Percentiles rank a stretch among this genome's conserved stretches.
phyloP scores from a whole-genome alignment of 2,888 invertebrate species.

The Nomada ruficornis region DNA sequence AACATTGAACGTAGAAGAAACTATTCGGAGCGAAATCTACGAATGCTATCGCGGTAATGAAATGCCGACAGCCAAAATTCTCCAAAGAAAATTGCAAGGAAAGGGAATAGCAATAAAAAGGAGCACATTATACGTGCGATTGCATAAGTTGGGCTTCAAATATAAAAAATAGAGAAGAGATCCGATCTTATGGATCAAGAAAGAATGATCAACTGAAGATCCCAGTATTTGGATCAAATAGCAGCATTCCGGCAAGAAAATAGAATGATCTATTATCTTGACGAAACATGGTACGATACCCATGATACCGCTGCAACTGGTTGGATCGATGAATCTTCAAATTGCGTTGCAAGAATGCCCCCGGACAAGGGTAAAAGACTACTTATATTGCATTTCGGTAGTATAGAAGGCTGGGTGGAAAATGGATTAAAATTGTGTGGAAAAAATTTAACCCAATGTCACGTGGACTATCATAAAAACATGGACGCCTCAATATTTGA shows the following conservation, averaged over 20 bases:
- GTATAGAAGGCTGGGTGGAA: background rate
- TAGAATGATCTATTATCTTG: background rate
- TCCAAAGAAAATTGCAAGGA: background rate
- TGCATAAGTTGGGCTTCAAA: background rate
- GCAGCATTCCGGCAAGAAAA: background rate
- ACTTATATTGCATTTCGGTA: background rate
- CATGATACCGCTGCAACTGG: background rate
- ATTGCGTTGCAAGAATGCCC: background rate
- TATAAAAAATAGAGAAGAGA: background rate
- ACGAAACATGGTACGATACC: background rate
- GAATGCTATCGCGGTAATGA: background rate
- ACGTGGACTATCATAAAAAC: background rate
- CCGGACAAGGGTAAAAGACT: background rate
- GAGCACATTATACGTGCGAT: background rate
- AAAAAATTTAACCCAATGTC: background rate
- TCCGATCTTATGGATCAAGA: background rate
- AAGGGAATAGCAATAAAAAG: background rate
- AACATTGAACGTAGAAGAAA: background rate
- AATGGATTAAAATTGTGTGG: background rate
- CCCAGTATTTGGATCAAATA: background rate
- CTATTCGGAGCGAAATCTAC: background rate
- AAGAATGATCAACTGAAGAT: background rate
- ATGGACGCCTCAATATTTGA: background rate
- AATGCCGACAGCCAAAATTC: background rate
- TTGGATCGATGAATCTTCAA: background rate